phyloP scores from a whole-genome alignment of 2,797 vertebrate genomes.

The Threskiornis aethiopicus region DNA sequence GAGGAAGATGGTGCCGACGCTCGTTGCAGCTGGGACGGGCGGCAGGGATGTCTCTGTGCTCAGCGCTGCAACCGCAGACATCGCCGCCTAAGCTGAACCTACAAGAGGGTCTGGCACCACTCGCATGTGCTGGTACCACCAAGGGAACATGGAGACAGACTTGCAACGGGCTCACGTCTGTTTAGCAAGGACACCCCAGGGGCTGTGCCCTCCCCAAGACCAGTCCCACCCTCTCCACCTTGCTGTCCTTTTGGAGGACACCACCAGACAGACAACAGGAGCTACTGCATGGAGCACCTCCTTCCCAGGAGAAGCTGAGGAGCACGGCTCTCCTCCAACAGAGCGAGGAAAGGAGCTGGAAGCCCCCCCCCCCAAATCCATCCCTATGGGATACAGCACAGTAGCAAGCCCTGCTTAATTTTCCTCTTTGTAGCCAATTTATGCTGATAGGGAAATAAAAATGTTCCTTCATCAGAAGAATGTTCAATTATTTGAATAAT shows the following conservation, averaged over 20 bases:
- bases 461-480: conserved; percentile 42
- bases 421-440: conserved; percentile 31
- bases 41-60: background rate
- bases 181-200: background rate
- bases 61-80: background rate
- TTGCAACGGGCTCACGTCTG: fast-evolving
- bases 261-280: background rate
- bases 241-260: background rate
- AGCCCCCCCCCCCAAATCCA: background rate
- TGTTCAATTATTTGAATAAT: conserved; percentile 64
- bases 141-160: background rate
- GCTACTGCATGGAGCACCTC: background rate
- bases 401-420: background rate
- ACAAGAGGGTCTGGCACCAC: background rate
- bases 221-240: background rate
- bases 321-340: background rate
- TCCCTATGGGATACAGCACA: background rate
- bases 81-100: background rate
- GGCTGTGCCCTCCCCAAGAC: background rate
- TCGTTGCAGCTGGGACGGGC: fast-evolving
- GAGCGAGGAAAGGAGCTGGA: background rate
- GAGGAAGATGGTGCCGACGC: background rate
- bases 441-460: conserved; percentile 63
- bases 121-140: fast-evolving
- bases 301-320: background rate